phyloP scores from a whole-genome alignment of 1,140 invertebrate species.

The Globodera ellingtonae region DNA sequence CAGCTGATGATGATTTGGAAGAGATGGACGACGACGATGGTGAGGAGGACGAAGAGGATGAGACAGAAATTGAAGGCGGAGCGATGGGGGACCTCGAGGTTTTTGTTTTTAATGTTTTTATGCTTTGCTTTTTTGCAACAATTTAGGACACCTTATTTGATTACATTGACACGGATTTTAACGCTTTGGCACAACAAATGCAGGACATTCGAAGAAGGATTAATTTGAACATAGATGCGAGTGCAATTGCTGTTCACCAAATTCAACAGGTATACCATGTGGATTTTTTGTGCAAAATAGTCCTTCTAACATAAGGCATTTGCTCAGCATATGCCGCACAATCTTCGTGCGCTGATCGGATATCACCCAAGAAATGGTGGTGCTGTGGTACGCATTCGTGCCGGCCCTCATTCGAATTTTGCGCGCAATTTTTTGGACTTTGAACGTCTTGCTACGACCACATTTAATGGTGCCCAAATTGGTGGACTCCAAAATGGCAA shows the following conservation, averaged over 20 bases:
- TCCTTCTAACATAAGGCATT: background rate
- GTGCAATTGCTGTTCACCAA: slow-evolving; percentile 13
- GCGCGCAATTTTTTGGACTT: background rate
- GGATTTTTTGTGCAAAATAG: background rate
- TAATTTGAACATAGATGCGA: background rate
- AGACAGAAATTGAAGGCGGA: background rate
- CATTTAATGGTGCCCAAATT: background rate
- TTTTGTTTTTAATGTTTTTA: too few species aligned
- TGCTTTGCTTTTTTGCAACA: background rate
- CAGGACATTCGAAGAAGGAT: slow-evolving; percentile 21
- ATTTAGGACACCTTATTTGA: slow-evolving; percentile 44
- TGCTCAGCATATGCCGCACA: slow-evolving; percentile 7
- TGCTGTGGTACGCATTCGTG: slow-evolving; percentile 22
- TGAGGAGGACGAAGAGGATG: slow-evolving; percentile 39
- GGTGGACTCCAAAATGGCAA: slow-evolving; percentile 4
- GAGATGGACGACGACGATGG: slow-evolving; percentile 42
- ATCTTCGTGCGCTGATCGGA: slow-evolving; percentile 8
- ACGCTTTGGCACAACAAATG: slow-evolving; percentile 38
- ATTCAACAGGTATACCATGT: slow-evolving; percentile 20
- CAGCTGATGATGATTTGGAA: slow-evolving; percentile 34
- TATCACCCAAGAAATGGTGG: slow-evolving; percentile 5
- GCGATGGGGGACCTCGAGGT: background rate
- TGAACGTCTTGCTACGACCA: background rate
- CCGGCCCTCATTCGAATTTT: background rate
- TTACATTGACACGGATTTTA: slow-evolving; percentile 36